Percentiles rank a stretch among this genome's conserved stretches.
Conservation (phyloP, 2,113 vertebrate species). For the Dicentrarchus labrax region DNA sequence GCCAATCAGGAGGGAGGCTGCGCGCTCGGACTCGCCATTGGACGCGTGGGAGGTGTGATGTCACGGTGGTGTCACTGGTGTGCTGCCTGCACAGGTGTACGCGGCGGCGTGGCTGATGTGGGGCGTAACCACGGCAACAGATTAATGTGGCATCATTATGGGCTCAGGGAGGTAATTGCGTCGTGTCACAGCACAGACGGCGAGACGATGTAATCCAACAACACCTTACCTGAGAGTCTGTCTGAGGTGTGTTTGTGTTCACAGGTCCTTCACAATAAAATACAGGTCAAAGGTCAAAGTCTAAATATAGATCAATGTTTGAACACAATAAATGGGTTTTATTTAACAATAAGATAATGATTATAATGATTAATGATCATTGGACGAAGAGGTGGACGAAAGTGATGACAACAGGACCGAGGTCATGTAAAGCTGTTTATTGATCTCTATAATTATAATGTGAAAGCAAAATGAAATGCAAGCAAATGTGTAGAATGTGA, state of each 20-base stretch:
- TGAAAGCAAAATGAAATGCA: too few species aligned
- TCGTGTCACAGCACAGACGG: constrained; percentile 45
- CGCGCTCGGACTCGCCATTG: constrained; percentile 18
- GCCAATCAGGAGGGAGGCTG: constrained; percentile 33
- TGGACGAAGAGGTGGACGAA: too few species aligned
- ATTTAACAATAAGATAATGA: too few species aligned
- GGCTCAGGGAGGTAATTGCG: constrained; percentile 54
- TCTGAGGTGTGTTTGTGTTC: background rate
- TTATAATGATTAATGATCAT: too few species aligned
- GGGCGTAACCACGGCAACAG: constrained; percentile 25
- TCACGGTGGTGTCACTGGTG: background rate
- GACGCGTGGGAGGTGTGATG: constrained; percentile 49
- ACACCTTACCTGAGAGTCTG: background rate
- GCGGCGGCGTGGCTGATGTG: constrained; percentile 1
- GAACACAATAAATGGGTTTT: too few species aligned
- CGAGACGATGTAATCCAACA: constrained; percentile 51
- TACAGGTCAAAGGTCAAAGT: too few species aligned
- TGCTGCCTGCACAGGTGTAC: constrained; percentile 38
- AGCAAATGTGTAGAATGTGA: too few species aligned
- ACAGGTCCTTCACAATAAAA: too few species aligned
- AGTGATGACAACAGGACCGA: too few species aligned
- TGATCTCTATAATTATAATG: too few species aligned
- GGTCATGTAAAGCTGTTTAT: too few species aligned
- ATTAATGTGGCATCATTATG: constrained; percentile 55
- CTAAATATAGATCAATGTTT: too few species aligned